phyloP scores from a whole-genome alignment of 2,888 invertebrate genomes.

The Microchrysa polita region DNA sequence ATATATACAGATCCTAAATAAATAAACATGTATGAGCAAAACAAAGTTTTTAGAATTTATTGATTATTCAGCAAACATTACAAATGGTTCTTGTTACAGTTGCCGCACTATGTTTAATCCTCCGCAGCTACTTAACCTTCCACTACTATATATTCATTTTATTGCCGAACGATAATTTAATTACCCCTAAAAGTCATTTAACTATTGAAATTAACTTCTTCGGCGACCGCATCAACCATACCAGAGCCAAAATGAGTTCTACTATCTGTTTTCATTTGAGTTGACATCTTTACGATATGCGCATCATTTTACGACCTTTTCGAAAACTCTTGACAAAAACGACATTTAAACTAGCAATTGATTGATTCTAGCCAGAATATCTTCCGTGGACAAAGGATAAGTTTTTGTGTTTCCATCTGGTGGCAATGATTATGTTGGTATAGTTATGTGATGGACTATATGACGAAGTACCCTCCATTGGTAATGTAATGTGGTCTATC shows the following conservation, averaged over 20 bases:
- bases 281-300: slow-evolving; percentile 41
- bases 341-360: slow-evolving; percentile 42
- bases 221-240: slow-evolving; percentile 23
- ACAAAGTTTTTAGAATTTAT: no score
- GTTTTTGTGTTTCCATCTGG: background rate
- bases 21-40: no score
- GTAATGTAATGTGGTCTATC: slow-evolving; percentile 11
- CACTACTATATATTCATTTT: slow-evolving; percentile 8
- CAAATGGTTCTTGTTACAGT: no score
- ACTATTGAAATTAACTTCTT: slow-evolving; percentile 33
- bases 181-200: slow-evolving; percentile 34
- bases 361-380: slow-evolving; percentile 36
- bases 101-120: background rate
- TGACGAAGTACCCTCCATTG: slow-evolving; percentile 23
- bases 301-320: slow-evolving; percentile 27
- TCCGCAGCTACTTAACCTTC: slow-evolving; percentile 19
- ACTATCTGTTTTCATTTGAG: slow-evolving; percentile 37
- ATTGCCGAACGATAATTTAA: slow-evolving; percentile 18
- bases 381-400: slow-evolving; percentile 5
- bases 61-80: no score
- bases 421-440: background rate
- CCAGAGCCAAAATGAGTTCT: slow-evolving; percentile 5
- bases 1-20: no score
- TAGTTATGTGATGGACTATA: background rate
- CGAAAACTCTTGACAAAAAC: slow-evolving; percentile 28